A percentile compares a stretch with the other conserved stretches of the same genome.
Evolutionary conservation across 2,888 invertebrate species (phyloP).

Genomic region (Dasysyrphus albostriatus): DNA sequence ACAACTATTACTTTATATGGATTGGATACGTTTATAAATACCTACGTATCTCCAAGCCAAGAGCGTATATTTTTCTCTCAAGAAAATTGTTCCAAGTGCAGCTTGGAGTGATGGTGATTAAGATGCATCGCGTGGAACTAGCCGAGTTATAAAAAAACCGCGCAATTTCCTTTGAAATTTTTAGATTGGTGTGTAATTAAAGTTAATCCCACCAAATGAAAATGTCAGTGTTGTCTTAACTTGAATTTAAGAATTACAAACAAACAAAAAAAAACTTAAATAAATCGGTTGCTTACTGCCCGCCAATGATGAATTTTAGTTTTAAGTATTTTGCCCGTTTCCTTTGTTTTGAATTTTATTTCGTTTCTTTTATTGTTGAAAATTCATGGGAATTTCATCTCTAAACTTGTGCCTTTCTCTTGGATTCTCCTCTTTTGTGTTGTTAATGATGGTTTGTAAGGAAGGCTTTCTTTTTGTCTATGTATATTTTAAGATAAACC

Average conservation of each 20-base stretch:
- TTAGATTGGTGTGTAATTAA: constrained; percentile 68
- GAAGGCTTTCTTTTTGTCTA: constrained; percentile 34
- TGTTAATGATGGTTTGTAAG: not conserved
- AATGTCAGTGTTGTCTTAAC: constrained; percentile 65
- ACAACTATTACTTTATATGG: constrained; percentile 36
- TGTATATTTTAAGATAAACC: constrained; percentile 21
- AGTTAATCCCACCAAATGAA: constrained; percentile 59
- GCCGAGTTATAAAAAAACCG: not conserved
- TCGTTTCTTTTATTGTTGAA: constrained; percentile 24
- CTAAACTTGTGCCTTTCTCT: constrained; percentile 20
- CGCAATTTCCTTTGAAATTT: constrained; percentile 56
- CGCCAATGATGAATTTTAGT: not conserved
- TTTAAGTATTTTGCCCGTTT: constrained; percentile 5
- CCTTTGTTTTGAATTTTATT: constrained; percentile 34
- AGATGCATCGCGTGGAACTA: constrained; percentile 3
- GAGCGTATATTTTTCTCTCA: constrained; percentile 23
- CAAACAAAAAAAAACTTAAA: constrained; percentile 19
- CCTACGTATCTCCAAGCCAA: not conserved
- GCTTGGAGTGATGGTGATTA: constrained; percentile 30
- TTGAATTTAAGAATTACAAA: constrained; percentile 29
- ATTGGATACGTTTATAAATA: not conserved
- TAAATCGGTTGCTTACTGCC: constrained; percentile 37
- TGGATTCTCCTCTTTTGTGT: constrained; percentile 5
- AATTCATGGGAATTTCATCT: constrained; percentile 62
- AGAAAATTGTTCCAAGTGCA: not conserved